Conservation (phyloP, 2,113 vertebrate species). For the Indri indri region DNA sequence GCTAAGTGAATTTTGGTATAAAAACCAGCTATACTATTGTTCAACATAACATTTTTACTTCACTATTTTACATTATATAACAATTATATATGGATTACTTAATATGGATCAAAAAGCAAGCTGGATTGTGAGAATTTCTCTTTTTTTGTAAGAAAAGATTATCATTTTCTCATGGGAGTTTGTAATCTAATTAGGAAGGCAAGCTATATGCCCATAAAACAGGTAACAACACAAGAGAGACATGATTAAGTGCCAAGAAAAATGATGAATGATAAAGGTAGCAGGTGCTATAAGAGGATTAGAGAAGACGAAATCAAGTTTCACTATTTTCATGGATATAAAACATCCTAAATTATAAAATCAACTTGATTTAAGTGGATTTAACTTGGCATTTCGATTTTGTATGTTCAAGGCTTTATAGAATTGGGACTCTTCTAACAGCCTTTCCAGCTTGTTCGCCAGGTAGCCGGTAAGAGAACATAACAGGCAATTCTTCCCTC, state of each 20-base stretch:
- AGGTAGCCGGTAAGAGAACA: conserved; percentile 44
- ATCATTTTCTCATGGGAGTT: background rate
- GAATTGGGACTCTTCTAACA: background rate
- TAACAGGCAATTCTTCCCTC: background rate
- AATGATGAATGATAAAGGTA: conserved; percentile 12
- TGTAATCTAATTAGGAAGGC: conserved; percentile 48
- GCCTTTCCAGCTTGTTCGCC: background rate
- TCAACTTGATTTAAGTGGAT: conserved; percentile 50
- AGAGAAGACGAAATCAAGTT: conserved; percentile 48
- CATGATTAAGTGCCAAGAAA: conserved; percentile 25
- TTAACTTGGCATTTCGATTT: conserved; percentile 35
- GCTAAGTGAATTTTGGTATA: background rate
- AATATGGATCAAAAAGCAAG: background rate
- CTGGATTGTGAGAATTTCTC: background rate
- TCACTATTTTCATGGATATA: conserved; percentile 14
- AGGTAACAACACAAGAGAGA: conserved; percentile 23
- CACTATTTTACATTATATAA: background rate
- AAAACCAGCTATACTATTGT: background rate
- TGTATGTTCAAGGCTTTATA: background rate
- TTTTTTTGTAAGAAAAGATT: background rate
- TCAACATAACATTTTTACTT: background rate
- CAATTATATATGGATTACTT: background rate
- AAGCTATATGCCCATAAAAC: conserved; percentile 45
- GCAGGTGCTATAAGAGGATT: background rate
- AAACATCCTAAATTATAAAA: conserved; percentile 57